Evolutionary conservation across 2,113 vertebrate species (phyloP).

Genomic region (Bucco capensis): DNA sequence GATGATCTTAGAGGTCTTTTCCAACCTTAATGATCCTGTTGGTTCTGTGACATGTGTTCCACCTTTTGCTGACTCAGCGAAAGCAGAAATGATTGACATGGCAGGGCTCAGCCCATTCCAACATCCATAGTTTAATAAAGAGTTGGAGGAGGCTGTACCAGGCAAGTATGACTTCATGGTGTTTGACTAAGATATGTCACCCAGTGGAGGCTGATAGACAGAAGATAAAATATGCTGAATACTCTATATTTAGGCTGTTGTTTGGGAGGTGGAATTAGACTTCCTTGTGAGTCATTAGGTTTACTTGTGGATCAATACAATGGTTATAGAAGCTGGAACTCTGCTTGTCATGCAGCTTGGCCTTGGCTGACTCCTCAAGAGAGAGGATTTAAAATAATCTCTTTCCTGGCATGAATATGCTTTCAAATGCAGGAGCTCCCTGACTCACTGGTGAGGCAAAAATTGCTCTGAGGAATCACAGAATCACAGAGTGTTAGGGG

Average conservation of each 20-base stretch:
- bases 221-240: constrained; percentile 40
- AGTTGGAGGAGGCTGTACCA: constrained; percentile 34
- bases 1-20: too few relatives aligned
- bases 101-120: not conserved
- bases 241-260: constrained; percentile 30
- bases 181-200: constrained; percentile 33
- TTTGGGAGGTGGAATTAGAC: constrained; percentile 2
- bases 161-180: constrained; percentile 38
- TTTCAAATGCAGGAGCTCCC: not conserved
- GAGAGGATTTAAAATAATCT: constrained; percentile 7
- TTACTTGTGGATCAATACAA: not conserved
- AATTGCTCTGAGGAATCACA: not conserved
- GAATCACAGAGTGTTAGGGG: too few relatives aligned
- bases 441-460: not conserved
- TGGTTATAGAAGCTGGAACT: not conserved
- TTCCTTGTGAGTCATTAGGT: constrained; percentile 44
- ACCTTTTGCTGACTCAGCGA: not conserved
- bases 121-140: constrained; percentile 26
- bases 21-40: not conserved
- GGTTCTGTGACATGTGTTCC: not conserved
- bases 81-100: not conserved
- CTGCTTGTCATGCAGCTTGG: not conserved
- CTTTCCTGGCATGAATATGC: not conserved
- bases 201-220: constrained; percentile 6
- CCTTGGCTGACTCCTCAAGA: not conserved